phyloP scores from a whole-genome alignment of 2,888 invertebrate species.

The Sesia apiformis region DNA sequence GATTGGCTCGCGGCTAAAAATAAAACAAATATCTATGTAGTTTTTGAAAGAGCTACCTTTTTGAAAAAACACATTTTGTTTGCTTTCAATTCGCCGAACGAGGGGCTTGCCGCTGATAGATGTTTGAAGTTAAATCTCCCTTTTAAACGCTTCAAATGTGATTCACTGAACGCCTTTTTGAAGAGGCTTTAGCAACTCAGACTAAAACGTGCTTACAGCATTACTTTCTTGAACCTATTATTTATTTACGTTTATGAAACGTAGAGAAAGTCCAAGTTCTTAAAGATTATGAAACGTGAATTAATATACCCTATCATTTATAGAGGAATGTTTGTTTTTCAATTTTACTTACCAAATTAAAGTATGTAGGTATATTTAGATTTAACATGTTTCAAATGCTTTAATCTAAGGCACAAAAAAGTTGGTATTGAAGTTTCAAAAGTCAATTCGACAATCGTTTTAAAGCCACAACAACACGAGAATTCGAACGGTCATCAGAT shows the following conservation, averaged over 20 bases:
- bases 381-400: not conserved
- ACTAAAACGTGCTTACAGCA: slow-evolving; percentile 30
- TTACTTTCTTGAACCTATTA: not conserved
- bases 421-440: not conserved
- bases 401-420: not conserved
- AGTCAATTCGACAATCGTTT: not conserved
- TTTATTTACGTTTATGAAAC: no score
- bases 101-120: slow-evolving; percentile 48
- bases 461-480: slow-evolving; percentile 7
- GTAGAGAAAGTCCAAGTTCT: no score
- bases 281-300: no score
- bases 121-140: slow-evolving; percentile 71
- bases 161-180: slow-evolving; percentile 57
- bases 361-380: no score
- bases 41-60: slow-evolving; percentile 55
- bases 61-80: slow-evolving; percentile 59
- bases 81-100: slow-evolving; percentile 58
- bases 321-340: no score
- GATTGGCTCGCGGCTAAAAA: slow-evolving; percentile 30
- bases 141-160: slow-evolving; percentile 62
- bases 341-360: no score
- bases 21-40: slow-evolving; percentile 37
- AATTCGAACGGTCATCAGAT: slow-evolving; percentile 13
- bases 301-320: no score
- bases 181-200: slow-evolving; percentile 35